Base-by-base conservation (phyloP, 2,888 invertebrate species). In the Lobophora halterata region DNA sequence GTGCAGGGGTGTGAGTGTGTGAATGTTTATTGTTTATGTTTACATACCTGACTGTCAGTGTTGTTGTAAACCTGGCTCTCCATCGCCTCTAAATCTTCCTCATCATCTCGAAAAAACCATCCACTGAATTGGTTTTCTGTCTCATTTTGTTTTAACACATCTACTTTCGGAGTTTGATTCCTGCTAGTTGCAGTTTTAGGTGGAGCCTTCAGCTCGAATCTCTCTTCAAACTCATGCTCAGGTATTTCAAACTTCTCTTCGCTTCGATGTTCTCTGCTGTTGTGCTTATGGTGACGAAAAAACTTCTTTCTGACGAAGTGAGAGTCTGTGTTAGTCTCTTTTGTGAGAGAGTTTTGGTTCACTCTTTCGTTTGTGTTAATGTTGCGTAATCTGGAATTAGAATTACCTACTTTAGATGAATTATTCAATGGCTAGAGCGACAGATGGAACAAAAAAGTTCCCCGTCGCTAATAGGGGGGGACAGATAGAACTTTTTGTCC, bases 141-240 rank as follows among this genome's bases (percentile, higher is more conserved):
- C 3, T 29, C 55, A 33, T 63, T 70, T n/a, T n/a, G n/a, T n/a
- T n/a, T n/a, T n/a, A n/a, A n/a, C 1, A 43, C 12, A 6, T 10
- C 52, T 5, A 14, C 57, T 20, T 86, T 82, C 0, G 76, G 73
- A 24, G 24, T 9, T 13, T 26, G 13, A 17, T 7, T 13, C 1
- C 10, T 1, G 5, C 7, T 24, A 7, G 18, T 10, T 4, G 8
- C 8, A 31, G 52, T 57, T 21, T 88, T 85, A 0, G 77, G 74
- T 4, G 89, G 90, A 2, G 88, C 71, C 62, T 83, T 89, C 2
- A 85, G 63, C 62, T 90, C 90, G 49, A 91, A 90, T 53, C 71
- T 88, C 19, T 88, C 88, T 65, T 90, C 90, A 36, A 91, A 91
- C 39, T 91, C 91, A 42, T 91, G 91, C 46, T 88, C 88, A 0